Percentiles rank a stretch among this genome's conserved stretches.
Evolutionary conservation across 2,888 invertebrate species (phyloP).

Genomic region (Athripsodes cinereus): DNA sequence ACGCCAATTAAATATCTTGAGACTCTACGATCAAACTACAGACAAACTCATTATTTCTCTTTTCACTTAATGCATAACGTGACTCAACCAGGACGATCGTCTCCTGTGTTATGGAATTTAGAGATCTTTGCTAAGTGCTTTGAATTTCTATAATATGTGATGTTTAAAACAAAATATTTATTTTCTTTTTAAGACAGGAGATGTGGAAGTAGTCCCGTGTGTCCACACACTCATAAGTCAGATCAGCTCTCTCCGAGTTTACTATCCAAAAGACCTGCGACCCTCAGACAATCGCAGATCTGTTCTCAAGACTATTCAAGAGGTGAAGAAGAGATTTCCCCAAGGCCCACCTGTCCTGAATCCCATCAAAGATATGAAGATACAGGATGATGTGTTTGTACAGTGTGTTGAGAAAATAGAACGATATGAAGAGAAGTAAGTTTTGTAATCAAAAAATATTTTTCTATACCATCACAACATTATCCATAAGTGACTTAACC

Average conservation of each 20-base stretch:
- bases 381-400: slow-evolving; percentile 74
- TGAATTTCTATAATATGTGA: no score
- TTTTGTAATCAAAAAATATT: background rate
- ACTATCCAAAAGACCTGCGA: slow-evolving; percentile 85
- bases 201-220: slow-evolving; percentile 87
- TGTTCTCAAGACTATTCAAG: slow-evolving; percentile 77
- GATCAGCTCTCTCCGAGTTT: slow-evolving; percentile 84
- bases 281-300: slow-evolving; percentile 78
- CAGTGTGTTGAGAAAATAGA: slow-evolving; percentile 78
- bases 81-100: no score
- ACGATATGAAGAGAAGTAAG: slow-evolving; percentile 67
- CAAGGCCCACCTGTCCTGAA: slow-evolving; percentile 84
- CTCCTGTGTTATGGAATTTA: no score
- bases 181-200: slow-evolving; percentile 56
- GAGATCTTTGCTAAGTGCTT: no score
- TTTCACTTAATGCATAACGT: no score
- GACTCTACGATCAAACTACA: no score
- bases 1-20: no score
- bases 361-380: slow-evolving; percentile 95
- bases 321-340: slow-evolving; percentile 86
- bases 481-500: no score
- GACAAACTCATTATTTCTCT: no score
- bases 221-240: slow-evolving; percentile 74
- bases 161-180: no score
- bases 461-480: no score